Evolutionary conservation across 2,888 invertebrate genomes (phyloP).

Genomic region (Isoperla grammatica): DNA sequence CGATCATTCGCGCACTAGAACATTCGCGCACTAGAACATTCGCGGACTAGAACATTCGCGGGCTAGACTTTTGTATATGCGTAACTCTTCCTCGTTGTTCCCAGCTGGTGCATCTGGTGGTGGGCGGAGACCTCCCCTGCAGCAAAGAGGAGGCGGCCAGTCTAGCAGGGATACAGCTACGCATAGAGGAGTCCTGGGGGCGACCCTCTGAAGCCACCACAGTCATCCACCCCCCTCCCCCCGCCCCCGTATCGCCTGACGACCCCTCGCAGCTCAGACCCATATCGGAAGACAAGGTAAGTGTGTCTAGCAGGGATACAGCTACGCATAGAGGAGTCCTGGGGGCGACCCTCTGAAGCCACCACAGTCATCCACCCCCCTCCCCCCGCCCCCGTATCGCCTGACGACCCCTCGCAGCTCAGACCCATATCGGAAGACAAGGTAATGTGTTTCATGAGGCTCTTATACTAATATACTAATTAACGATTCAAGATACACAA

Average conservation of each 20-base stretch:
- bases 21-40: no score
- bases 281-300: slow-evolving; percentile 40
- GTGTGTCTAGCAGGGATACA: slow-evolving; percentile 52
- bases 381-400: slow-evolving; percentile 31
- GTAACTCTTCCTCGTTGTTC: no score
- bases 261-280: slow-evolving; percentile 37
- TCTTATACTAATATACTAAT: no score
- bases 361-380: slow-evolving; percentile 21
- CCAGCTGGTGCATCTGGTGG: slow-evolving; percentile 54
- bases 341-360: slow-evolving; percentile 39
- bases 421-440: slow-evolving; percentile 40
- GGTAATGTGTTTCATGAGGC: no score
- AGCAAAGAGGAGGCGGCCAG: slow-evolving; percentile 57
- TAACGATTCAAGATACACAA: no score
- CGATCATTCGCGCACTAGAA: no score
- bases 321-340: slow-evolving; percentile 54
- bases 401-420: slow-evolving; percentile 36
- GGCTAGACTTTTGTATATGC: slow-evolving; percentile 14
- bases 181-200: slow-evolving; percentile 53
- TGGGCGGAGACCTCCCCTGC: slow-evolving; percentile 54
- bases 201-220: slow-evolving; percentile 32
- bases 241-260: slow-evolving; percentile 33
- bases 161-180: slow-evolving; percentile 56
- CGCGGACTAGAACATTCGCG: not conserved
- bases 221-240: slow-evolving; percentile 20